phyloP scores from a whole-genome alignment of 2,888 invertebrate species.

The Eupithecia inturbata region DNA sequence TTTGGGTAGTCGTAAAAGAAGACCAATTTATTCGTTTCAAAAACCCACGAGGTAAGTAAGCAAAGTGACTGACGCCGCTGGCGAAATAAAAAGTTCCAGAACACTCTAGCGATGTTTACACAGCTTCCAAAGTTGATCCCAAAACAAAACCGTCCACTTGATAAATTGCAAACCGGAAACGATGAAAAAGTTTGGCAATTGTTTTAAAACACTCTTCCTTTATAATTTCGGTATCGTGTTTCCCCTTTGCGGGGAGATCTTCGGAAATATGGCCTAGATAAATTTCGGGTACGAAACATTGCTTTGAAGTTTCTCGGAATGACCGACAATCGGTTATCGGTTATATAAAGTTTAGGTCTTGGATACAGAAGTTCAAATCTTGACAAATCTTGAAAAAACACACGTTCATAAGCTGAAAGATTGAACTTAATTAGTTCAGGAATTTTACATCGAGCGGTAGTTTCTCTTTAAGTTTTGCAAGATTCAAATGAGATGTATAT shows the following conservation, averaged over 20 bases:
- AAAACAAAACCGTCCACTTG: slow-evolving; percentile 55
- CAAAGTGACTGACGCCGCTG: not conserved
- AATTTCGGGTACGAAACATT: slow-evolving; percentile 66
- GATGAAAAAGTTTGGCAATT: slow-evolving; percentile 67
- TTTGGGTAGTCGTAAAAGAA: too few relatives aligned
- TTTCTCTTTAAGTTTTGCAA: slow-evolving; percentile 20
- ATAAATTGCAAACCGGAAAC: slow-evolving; percentile 65
- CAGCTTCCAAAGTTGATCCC: slow-evolving; percentile 38
- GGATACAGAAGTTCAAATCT: slow-evolving; percentile 10
- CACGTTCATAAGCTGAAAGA: not conserved
- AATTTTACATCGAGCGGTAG: slow-evolving; percentile 18
- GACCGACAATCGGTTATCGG: slow-evolving; percentile 68
- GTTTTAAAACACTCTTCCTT: slow-evolving; percentile 66
- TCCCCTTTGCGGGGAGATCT: slow-evolving; percentile 55
- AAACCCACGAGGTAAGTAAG: not conserved
- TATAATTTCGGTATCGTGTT: slow-evolving; percentile 71
- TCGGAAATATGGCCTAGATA: slow-evolving; percentile 70
- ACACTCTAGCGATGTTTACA: slow-evolving; percentile 25
- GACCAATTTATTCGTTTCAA: too few relatives aligned
- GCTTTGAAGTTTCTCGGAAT: slow-evolving; percentile 56
- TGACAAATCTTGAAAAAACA: slow-evolving; percentile 3
- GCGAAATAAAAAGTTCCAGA: slow-evolving; percentile 18
- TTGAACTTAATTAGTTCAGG: slow-evolving; percentile 9
- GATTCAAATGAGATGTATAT: slow-evolving; percentile 19
- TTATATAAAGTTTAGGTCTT: slow-evolving; percentile 18